Evolutionary conservation across 2,113 vertebrate genomes (phyloP), one percentile per base, ranked within the genome.

Genomic region (Neodon shergylaensis): DNA sequence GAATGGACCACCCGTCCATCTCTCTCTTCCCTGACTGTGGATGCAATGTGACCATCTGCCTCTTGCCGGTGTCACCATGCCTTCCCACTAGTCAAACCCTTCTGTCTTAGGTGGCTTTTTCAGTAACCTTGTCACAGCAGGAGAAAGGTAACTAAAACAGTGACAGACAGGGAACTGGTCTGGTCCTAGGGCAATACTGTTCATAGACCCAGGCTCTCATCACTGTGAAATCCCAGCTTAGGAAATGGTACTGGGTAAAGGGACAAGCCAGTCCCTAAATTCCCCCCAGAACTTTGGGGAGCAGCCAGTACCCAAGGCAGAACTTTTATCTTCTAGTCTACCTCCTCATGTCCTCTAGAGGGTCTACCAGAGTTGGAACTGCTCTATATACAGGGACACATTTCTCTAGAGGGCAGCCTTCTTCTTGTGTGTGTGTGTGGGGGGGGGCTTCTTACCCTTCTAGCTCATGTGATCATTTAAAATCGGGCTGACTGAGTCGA

Each of bases 361-460:
- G 42, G 58, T 54, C 83, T 85, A 31, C 7, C 28, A 19, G 39
- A 84, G n/a, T 31, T 21, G 58, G 26, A 4, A 31, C 17, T 39
- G 39, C 65, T 73, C 21, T 61, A n/a, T 31, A 73, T 26, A 73
- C 36, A 22, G 39, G n/a, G 21, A 47, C 42, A 19, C 10, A 4
- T 16, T 49, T 3, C 39, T 78, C 33, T 52, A 47, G 24, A 49
- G 17, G 70, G 36, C 26, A 85, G 31, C 0, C 36, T 85, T 85
- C 42, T 7, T 16, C 28, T 47, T 6, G 19, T n/a, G 4, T 1
- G 44, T 33, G 49, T 9, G 11, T 3, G 49, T 0, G 8, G 66
- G 22, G 0, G 17, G 61, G 36, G 44, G 10, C 52, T 68, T 79
- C n/a, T 83, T 33, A 84, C 21, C 33, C 26, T 81, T 74, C 24